A percentile compares a stretch with the other conserved stretches of the same genome.
These are phyloP conservation scores for Dasypolia templi DNA, from an alignment of 2,888 invertebrate genomes.

Conservation along the genomic window DNA sequence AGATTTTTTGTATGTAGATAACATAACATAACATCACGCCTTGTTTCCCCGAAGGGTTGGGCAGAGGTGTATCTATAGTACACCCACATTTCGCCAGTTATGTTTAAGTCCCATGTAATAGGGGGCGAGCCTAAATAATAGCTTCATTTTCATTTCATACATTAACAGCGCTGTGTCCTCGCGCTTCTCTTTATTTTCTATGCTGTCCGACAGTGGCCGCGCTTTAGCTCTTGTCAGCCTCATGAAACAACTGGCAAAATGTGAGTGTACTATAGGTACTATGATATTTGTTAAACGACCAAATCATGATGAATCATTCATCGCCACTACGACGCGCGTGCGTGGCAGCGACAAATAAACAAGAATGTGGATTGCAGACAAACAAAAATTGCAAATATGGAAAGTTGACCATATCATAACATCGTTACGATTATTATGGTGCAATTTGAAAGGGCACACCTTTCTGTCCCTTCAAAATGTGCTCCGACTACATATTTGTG, in stretches of 20 bases:
- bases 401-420: constrained; percentile 14
- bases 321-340: neutral
- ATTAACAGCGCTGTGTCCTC: too few relatives aligned
- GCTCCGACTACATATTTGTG: constrained; percentile 56
- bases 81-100: too few relatives aligned
- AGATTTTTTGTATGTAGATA: too few relatives aligned
- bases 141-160: too few relatives aligned
- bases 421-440: constrained; percentile 41
- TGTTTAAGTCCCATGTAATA: too few relatives aligned
- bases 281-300: neutral
- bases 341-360: neutral
- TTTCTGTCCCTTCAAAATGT: constrained; percentile 57
- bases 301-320: neutral
- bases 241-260: too few relatives aligned
- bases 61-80: too few relatives aligned
- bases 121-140: too few relatives aligned
- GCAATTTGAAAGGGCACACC: constrained; percentile 52
- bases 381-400: constrained; percentile 34
- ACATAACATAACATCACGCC: neutral
- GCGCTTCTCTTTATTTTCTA: too few relatives aligned
- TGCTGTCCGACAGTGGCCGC: too few relatives aligned
- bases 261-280: too few relatives aligned
- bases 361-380: constrained; percentile 4
- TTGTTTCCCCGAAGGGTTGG: neutral
- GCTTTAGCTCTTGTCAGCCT: too few relatives aligned